Base-by-base conservation (phyloP, 2,888 invertebrate species). In the Ormyrus rosae region DNA sequence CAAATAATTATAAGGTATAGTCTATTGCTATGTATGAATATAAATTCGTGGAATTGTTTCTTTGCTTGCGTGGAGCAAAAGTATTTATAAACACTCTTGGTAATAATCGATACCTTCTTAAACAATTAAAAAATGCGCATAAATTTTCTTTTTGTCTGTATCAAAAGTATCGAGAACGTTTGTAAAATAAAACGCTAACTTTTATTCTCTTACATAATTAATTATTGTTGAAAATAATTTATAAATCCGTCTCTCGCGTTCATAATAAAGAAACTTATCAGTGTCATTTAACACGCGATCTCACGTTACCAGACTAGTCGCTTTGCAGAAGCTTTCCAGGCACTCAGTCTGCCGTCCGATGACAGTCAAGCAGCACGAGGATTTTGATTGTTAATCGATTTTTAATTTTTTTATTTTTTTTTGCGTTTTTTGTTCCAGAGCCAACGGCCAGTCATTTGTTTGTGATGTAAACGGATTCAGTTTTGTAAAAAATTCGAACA, bases 381-480 rank as follows among this genome's bases (percentile, higher is more conserved):
- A 48, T 19, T 65, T 55, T 11, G 11, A 60, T 50, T 56, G 5
- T 58, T 53, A 1, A 10, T 95, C 89, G 88, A 85, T 56, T 78
- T 72, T 65, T 56, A 34, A 69, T 51, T 34, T 48, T 63, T 53
- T 55, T 70, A 0, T 34, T 34, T 34, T 34, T 34, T 34, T 34
- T 34, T 34, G 34, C 34, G 34, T 4, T 34, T 4, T 34, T 71
- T 73, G 81, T 81, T 90, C 34, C 87, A 96, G 99, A 91, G 99
- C 99, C 34, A 99, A 98, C 92, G 99, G 99, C 69, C 97, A 98
- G 91, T 99, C 99, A 0, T 99, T 97, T 91, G 99, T 99, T 0
- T 99, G 99, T 92, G 99, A 99, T 92, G 99, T 99, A 4, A 99
- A 99, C 91, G 99, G 99, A 0, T 99, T 99, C 91, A 99, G 99